A percentile compares a stretch with the other conserved stretches of the same genome.
Conservation (phyloP, 2,797 vertebrate genomes). For the Artibeus jamaicensis region DNA sequence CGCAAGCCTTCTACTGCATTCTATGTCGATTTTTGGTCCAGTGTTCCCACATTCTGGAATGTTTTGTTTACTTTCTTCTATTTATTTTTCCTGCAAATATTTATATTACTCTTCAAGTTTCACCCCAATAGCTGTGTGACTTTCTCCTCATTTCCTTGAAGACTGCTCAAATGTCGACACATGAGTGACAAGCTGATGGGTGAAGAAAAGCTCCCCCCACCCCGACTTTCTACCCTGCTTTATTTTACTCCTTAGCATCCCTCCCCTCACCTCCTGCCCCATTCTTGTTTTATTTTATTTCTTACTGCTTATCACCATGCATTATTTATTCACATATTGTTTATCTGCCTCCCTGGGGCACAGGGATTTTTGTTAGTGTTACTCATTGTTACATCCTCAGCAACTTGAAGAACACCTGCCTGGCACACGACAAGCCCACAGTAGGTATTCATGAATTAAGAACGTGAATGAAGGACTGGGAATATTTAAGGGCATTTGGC, state of each 20-base stretch:
- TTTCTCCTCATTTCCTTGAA: conserved; percentile 11
- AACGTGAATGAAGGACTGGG: background rate
- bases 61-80: background rate
- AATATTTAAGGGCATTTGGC: background rate
- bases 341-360: background rate
- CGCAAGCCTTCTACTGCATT: background rate
- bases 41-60: conserved; percentile 33
- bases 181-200: background rate
- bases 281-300: background rate
- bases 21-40: background rate
- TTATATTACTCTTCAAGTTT: conserved; percentile 36
- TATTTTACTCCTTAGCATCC: background rate
- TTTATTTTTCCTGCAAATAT: conserved; percentile 24
- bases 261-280: background rate
- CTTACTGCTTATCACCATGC: background rate
- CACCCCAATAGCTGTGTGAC: background rate
- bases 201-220: background rate
- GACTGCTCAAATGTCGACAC: background rate
- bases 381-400: background rate
- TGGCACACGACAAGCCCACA: background rate
- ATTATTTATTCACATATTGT: background rate
- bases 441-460: background rate
- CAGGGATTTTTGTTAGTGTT: background rate
- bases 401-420: background rate
- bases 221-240: background rate